A percentile compares a stretch with the other conserved stretches of the same genome.
Conservation (phyloP, 2,888 invertebrate species). For the Morpho deidamia region DNA sequence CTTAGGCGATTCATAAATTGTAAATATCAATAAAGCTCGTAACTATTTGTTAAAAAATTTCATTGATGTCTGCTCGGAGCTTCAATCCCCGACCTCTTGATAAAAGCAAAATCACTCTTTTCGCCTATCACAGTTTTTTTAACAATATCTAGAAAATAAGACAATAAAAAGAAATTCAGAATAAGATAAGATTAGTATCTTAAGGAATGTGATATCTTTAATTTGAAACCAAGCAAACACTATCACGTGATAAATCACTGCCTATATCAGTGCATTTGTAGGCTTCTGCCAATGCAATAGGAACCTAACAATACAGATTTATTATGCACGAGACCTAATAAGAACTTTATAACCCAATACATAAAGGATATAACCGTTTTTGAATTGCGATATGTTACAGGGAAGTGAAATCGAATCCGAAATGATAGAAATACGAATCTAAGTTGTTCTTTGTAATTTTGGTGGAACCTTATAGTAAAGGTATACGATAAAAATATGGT, state of each 20-base stretch:
- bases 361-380: slow-evolving; percentile 29
- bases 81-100: background rate
- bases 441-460: slow-evolving; percentile 20
- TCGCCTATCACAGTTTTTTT: no score
- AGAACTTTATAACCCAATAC: slow-evolving; percentile 31
- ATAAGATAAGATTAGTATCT: slow-evolving; percentile 29
- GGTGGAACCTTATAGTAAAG: slow-evolving; percentile 10
- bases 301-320: slow-evolving; percentile 41
- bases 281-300: slow-evolving; percentile 56
- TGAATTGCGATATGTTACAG: slow-evolving; percentile 32
- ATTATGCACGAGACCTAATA: slow-evolving; percentile 24
- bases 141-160: no score
- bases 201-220: slow-evolving; percentile 37
- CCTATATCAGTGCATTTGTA: slow-evolving; percentile 43
- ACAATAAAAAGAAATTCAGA: no score
- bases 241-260: slow-evolving; percentile 33
- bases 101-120: no score
- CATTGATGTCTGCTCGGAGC: no score
- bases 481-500: background rate
- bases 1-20: no score
- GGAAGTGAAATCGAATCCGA: slow-evolving; percentile 46
- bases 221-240: slow-evolving; percentile 36
- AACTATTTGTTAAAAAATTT: no score
- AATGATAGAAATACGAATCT: slow-evolving; percentile 44
- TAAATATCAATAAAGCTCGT: no score